These are phyloP conservation scores for Palythoa caribaeorum DNA, from an alignment of 92 coral and sea anemone species.

Conservation along the genomic window DNA sequence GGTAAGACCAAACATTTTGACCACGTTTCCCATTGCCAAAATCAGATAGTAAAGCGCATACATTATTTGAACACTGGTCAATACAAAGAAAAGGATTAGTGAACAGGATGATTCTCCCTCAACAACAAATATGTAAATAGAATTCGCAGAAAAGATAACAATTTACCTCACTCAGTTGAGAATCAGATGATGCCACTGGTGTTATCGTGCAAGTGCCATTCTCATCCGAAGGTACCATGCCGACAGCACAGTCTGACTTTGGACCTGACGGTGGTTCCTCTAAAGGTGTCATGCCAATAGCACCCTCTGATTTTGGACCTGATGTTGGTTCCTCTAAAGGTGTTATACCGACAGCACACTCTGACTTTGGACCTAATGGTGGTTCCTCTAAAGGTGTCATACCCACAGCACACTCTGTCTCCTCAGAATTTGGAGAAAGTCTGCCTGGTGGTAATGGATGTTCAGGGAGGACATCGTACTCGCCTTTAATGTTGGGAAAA, in stretches of 20 bases:
- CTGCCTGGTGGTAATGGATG: conserved; percentile 65
- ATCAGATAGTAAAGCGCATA: too few species aligned
- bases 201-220: neutral
- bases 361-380: neutral
- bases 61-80: neutral
- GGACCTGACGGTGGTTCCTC: neutral
- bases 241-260: neutral
- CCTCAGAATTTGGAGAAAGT: neutral
- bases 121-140: neutral
- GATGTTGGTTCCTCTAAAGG: neutral
- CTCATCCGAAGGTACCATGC: neutral
- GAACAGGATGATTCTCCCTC: too few species aligned
- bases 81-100: neutral
- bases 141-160: neutral
- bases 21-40: too few species aligned
- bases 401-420: neutral
- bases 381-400: neutral
- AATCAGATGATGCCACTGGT: neutral
- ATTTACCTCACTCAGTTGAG: neutral
- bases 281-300: neutral
- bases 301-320: neutral
- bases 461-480: conserved; percentile 69
- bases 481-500: conserved; percentile 86
- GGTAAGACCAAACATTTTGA: too few species aligned
- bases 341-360: neutral